These are phyloP conservation scores for Sarcophaga subvicina DNA, from an alignment of 2,888 invertebrate genomes.

Conservation along the genomic window DNA sequence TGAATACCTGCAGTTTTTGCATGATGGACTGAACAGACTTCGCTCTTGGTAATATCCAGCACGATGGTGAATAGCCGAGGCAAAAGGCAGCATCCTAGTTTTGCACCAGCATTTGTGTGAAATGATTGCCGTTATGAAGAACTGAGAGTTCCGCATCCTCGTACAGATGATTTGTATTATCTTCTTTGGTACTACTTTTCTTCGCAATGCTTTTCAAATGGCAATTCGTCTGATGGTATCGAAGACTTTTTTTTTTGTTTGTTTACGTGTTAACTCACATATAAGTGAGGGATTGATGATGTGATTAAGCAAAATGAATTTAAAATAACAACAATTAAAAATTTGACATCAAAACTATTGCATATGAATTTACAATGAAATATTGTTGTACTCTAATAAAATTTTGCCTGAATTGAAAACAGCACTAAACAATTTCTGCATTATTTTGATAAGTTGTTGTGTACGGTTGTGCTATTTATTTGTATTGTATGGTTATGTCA, in stretches of 20 bases:
- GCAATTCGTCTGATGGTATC: too few relatives aligned
- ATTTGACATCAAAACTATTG: slow-evolving; percentile 19
- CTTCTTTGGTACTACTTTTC: too few relatives aligned
- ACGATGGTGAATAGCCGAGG: too few relatives aligned
- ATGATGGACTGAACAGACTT: too few relatives aligned
- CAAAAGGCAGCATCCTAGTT: too few relatives aligned
- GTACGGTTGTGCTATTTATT: background rate
- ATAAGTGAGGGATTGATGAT: slow-evolving; percentile 56
- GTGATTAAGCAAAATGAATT: slow-evolving; percentile 40
- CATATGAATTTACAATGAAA: background rate
- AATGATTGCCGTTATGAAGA: too few relatives aligned
- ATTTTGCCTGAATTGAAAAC: background rate
- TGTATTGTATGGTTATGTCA: slow-evolving; percentile 21
- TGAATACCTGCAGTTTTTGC: too few relatives aligned
- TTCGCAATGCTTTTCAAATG: too few relatives aligned
- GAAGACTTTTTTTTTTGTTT: background rate
- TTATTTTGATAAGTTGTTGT: background rate
- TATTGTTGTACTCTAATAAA: background rate
- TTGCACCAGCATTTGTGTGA: too few relatives aligned
- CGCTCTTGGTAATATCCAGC: too few relatives aligned
- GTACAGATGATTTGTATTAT: too few relatives aligned
- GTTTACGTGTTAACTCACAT: slow-evolving; percentile 48
- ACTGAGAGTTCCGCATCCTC: too few relatives aligned
- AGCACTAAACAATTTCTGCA: background rate
- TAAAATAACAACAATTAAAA: slow-evolving; percentile 21